Evolutionary conservation across 2,888 invertebrate genomes (phyloP), one percentile per base, ranked within the genome.

Genomic region (Ischnus inquisitorius): DNA sequence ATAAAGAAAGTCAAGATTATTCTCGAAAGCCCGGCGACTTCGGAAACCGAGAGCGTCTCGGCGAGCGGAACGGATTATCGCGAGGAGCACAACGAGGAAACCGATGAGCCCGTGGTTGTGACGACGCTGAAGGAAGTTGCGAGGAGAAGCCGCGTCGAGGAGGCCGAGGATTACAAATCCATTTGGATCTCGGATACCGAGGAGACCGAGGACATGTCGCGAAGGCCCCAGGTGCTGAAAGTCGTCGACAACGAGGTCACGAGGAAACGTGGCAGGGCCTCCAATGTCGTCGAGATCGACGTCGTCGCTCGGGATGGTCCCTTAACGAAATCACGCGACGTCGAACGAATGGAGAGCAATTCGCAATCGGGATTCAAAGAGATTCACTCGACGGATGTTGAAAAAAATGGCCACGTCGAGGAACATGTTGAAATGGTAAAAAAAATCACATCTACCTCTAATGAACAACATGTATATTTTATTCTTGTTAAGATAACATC

Each of bases 201-300:
- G 41, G 92, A 92, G 3, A 79, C 85, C 28, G 91, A 91, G 65
- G 92, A 93, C 39, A 93, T 93, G 93, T 93, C 93, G 46, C 90
- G 93, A 57, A 90, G 93, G 69, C 93, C 93, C 2, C 93, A 93
- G 82, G 88, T 93, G 14, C 87, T 93, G 16, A 93, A 92, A 77
- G 88, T 93, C 43, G 89, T 93, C 60, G 93, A 93, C 77, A 93
- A 90, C 65, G 93, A 93, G 72, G 90, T 93, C 16, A 93, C 93
- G 1, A 92, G 88, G 43, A 87, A 85, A 60, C 85, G 87, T 5
- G 86, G 88, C 34, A 84, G 88, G 16, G 78, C 75, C 1, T 82
- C 85, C 25, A 81, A 83, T 84, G 69, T 82, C 19, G 82, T 85
- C 10, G 89, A 89, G 10, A 84, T 85, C 3, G 85, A 87, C 69